Evolutionary conservation across 2,888 invertebrate species (phyloP), one percentile per base, ranked within the genome.

Genomic region (Amblyteles armatorius): DNA sequence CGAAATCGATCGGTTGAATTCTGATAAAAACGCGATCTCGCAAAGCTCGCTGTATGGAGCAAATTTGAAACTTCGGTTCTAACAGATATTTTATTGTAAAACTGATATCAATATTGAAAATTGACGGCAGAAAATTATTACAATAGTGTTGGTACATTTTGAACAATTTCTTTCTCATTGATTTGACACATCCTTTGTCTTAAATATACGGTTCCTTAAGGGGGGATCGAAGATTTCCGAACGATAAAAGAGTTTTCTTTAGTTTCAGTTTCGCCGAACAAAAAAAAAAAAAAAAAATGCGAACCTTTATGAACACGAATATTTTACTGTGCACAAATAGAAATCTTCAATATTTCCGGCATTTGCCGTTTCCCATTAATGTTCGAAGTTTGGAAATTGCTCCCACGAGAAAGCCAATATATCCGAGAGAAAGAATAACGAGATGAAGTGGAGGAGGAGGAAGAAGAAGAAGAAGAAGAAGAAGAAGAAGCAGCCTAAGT

Each of bases 401-500:
- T 84, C 72, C 81, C 72, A 84, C 84, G 81, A 73, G 29, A 55
- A 22, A 13, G 16, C 36, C 55, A 48, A 78, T 86, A 78, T 69
- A 78, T 36, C 22, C 52, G 60, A 36, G 48, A 52, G 26, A 22
- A 52, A 33, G 33, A 67, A 50, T 40, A 60, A 73, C 48, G 52
- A 40, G 60, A 68, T 57, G 79, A 86, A 48, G 55, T 72, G 36
- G 44, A 29, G 6, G 33, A 33, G 5, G 33, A 26, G 5, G 33
- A 33, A 40, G 60, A 68, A 65, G 79, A 86, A 48, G 55, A 67
- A 40, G 44, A 29, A 77, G 77, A 67, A 73, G 26, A 52, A 65
- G 9, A 68, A 69, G 36, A 71, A 26, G 67, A 88, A 60, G 86
- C 85, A 87, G 87, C 88, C 89, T 90, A 90, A 91, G 77, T 67